phyloP scores from a whole-genome alignment of 2,113 vertebrate species.

The Xyliphius kryptos region DNA sequence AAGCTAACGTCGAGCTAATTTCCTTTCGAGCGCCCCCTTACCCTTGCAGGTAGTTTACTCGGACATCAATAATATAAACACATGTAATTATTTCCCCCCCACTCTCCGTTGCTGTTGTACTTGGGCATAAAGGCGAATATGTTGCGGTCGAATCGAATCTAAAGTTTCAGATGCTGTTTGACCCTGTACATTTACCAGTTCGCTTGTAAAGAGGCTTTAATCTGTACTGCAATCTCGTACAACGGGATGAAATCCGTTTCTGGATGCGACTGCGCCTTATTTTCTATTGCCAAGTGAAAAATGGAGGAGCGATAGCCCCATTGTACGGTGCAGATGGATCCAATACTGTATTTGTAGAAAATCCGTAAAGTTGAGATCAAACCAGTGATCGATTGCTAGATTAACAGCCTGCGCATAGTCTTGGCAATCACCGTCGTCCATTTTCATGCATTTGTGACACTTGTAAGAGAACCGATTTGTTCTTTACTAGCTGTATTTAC shows the following conservation, averaged over 20 bases:
- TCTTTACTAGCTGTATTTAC: too few relatives aligned
- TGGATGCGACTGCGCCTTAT: constrained; percentile 14
- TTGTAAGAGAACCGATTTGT: too few relatives aligned
- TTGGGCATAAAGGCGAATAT: too few relatives aligned
- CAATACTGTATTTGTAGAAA: neutral
- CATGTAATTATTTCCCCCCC: neutral
- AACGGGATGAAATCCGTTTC: too few relatives aligned
- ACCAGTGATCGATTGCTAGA: neutral
- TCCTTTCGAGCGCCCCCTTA: constrained; percentile 46
- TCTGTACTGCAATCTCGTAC: too few relatives aligned
- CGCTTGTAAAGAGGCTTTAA: too few relatives aligned
- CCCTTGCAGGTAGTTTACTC: constrained; percentile 21
- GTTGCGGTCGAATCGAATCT: too few relatives aligned
- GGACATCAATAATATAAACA: constrained; percentile 2
- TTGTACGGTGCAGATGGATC: constrained; percentile 15
- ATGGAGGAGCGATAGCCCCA: constrained; percentile 34
- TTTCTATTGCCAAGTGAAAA: constrained; percentile 26
- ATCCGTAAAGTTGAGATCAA: neutral
- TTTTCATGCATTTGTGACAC: constrained; percentile 11
- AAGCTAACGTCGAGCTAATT: constrained; percentile 43
- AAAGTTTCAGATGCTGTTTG: too few relatives aligned
- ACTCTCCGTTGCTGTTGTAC: too few relatives aligned
- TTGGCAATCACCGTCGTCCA: constrained; percentile 1
- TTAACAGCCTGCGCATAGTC: constrained; percentile 1
- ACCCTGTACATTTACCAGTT: too few relatives aligned